Base-by-base conservation (phyloP, 2,888 invertebrate species). In the Agrochola lota region DNA sequence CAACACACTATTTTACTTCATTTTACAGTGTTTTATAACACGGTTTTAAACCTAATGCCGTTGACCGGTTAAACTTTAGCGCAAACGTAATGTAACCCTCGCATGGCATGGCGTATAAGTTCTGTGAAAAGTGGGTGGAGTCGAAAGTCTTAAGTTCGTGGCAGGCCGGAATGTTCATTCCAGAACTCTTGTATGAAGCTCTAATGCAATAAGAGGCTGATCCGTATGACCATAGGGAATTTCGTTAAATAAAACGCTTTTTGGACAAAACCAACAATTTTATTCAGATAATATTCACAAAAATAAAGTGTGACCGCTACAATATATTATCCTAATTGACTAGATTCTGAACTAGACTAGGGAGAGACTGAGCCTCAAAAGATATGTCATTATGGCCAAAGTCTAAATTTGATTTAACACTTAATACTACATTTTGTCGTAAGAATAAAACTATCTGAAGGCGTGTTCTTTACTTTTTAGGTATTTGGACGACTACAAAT, bases 301-400 rank as follows among this genome's bases (percentile, higher is more conserved):
- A 94, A 94, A 93, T 94, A 94, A 92, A 92, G 89, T 91, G 85
- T 81, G 88, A 87, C 89, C 74, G 85, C 88, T 90, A 88, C 89
- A 88, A 79, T 83, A 89, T 89, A 87, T 90, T 92, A 91, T 71
- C 87, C 93, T 93, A 95, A 94, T 94, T 95, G 94, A 95, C 95
- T 94, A 94, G 90, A 88, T 85, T 67, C 83, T 85, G 82, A 86
- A 91, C 89, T 90, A 91, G 86, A 88, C 78, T 89, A 87, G 26
- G 62, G 71, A 80, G 90, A 90, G 88, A 88, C 89, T 89, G 89
- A 87, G 89, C 90, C 90, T 87, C 87, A 77, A 77, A 78, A 88
- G 92, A 93, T 92, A 92, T 93, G 92, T 92, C 82, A 82, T 77
- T 81, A 83, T 88, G 83, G 77, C 84, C 81, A 84, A 85, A 81